Evolutionary conservation across 2,797 vertebrate species (phyloP).

Genomic region (Trachurus trachurus): DNA sequence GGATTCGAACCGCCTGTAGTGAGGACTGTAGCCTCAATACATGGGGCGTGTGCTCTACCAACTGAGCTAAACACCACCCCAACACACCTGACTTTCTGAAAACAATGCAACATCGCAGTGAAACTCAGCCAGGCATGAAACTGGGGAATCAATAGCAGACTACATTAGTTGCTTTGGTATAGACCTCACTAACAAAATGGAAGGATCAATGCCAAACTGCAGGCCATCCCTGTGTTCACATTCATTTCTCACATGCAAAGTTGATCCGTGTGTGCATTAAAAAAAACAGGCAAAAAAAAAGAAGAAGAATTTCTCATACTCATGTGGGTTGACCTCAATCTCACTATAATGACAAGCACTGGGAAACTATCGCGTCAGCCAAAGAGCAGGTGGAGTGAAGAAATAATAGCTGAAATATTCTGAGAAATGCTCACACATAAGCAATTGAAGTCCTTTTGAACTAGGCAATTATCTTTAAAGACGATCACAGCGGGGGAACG

Average conservation of each 20-base stretch:
- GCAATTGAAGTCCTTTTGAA: constrained; percentile 30
- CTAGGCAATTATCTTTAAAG: constrained; percentile 51
- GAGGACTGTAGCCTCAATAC: too few species aligned
- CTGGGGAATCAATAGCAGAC: constrained; percentile 77
- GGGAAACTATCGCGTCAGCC: constrained; percentile 26
- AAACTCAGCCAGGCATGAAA: constrained; percentile 77
- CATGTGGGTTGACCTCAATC: constrained; percentile 53
- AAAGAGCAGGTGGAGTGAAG: background rate
- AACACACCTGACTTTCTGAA: constrained; percentile 63
- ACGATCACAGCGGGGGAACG: constrained; percentile 12
- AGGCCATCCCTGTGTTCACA: constrained; percentile 62
- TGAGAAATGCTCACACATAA: constrained; percentile 6
- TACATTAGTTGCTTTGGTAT: constrained; percentile 83
- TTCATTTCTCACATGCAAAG: constrained; percentile 45
- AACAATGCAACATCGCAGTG: constrained; percentile 64
- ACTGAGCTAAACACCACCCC: too few species aligned
- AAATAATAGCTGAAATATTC: constrained; percentile 15
- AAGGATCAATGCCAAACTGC: constrained; percentile 79
- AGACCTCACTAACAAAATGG: constrained; percentile 64
- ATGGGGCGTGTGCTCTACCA: too few species aligned
- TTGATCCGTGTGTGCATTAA: constrained; percentile 7
- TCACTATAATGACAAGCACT: constrained; percentile 13
- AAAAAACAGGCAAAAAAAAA: background rate
- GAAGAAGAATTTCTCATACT: constrained; percentile 16
- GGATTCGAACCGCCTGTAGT: too few species aligned